Evolutionary conservation across 1,140 invertebrate genomes (phyloP).

Genomic region (Hyposmocoma kahamanoa): DNA sequence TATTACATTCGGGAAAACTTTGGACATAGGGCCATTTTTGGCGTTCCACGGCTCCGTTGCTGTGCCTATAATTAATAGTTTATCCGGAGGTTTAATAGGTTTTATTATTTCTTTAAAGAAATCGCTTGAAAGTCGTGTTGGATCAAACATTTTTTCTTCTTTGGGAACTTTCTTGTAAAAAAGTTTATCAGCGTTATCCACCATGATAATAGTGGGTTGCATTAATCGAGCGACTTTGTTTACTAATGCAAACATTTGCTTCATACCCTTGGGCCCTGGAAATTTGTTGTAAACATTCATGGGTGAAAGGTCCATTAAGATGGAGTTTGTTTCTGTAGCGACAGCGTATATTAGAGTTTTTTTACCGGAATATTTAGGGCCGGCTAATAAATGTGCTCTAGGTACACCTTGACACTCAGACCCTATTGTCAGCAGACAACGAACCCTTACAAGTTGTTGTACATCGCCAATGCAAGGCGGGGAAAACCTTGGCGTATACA

Average conservation of each 20-base stretch:
- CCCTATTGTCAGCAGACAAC: slow-evolving; percentile 49
- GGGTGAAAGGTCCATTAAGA: slow-evolving; percentile 58
- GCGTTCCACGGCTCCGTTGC: slow-evolving; percentile 76
- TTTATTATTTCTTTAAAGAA: slow-evolving; percentile 80
- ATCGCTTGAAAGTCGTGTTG: slow-evolving; percentile 79
- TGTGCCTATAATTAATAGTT: slow-evolving; percentile 79
- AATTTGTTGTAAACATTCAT: slow-evolving; percentile 56
- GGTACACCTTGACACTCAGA: slow-evolving; percentile 38
- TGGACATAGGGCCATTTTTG: slow-evolving; percentile 51
- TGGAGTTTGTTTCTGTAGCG: slow-evolving; percentile 57
- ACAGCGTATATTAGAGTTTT: slow-evolving; percentile 51
- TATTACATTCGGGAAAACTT: slow-evolving; percentile 76
- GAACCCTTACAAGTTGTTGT: slow-evolving; percentile 49
- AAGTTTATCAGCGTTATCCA: slow-evolving; percentile 87
- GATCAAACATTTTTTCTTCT: slow-evolving; percentile 72
- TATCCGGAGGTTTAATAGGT: slow-evolving; percentile 75
- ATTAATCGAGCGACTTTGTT: slow-evolving; percentile 76
- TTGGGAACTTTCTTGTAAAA: slow-evolving; percentile 85
- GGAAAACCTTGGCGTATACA: slow-evolving; percentile 56
- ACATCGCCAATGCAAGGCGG: slow-evolving; percentile 51
- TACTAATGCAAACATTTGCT: slow-evolving; percentile 55
- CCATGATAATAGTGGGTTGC: slow-evolving; percentile 88
- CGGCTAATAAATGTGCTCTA: slow-evolving; percentile 45
- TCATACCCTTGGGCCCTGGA: slow-evolving; percentile 48
- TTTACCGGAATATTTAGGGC: slow-evolving; percentile 52